Evolutionary conservation across 2,113 vertebrate species (phyloP), one percentile per base, ranked within the genome.

Genomic region (Centropus unirufus): DNA sequence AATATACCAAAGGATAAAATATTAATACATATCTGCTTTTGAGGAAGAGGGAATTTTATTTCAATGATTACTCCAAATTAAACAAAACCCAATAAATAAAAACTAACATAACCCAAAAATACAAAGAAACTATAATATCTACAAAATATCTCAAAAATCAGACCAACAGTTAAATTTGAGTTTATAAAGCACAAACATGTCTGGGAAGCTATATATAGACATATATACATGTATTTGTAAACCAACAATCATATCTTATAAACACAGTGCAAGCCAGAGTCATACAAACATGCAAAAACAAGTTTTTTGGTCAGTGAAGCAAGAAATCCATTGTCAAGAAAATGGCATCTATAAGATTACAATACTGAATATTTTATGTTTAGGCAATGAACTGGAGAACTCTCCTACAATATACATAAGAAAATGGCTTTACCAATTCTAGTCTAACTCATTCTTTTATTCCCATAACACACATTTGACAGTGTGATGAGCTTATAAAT

Each of bases 241-340:
- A 70, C 21, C 17, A 54, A 64, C 49, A 78, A 78, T 81, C 61
- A 2, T 51, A 57, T 73, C 92, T 92, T 88, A 88, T 81, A 83
- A 92, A 80, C 83, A 54, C 3, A 13, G 40, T 87, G 44, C 85
- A 89, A 93, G 70, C 36, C 63, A 74, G n/a, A 74, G 79, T 74
- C 92, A 55, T 14, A 51, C 42, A 73, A 61, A 58, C 74, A 95
- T 8, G 63, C 77, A 90, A 87, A 96, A 94, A 72, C 77, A 94
- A 94, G 94, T 97, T 96, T 92, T 96, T 92, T 93, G 93, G 79
- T 95, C 97, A 97, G 3, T 54, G 74, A 93, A 97, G 95, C 92
- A 97, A 93, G 94, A 95, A 96, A 95, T 39, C 91, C 75, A 80
- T 87, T 93, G 87, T 89, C 87, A 94, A 96, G 94, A 96, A 96